These are phyloP conservation scores for Acanthurus lineatus DNA, from an alignment of 2,797 vertebrate genomes.

Conservation along the genomic window DNA sequence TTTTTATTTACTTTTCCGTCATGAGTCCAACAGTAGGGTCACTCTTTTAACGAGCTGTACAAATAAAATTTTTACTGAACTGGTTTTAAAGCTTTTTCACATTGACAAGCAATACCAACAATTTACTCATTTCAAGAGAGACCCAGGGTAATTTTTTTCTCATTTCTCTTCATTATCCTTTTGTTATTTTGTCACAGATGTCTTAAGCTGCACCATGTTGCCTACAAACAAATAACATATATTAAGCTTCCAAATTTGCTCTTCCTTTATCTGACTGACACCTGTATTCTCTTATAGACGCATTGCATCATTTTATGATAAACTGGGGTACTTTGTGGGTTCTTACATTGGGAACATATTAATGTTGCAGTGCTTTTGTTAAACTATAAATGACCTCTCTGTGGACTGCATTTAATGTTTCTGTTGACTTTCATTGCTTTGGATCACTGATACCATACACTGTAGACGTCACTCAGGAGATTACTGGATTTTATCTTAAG, in stretches of 20 bases:
- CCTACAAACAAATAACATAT: neutral
- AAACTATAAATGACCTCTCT: neutral
- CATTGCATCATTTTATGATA: neutral
- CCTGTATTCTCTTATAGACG: neutral
- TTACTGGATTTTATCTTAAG: neutral
- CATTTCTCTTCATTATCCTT: neutral
- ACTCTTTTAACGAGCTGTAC: too few species aligned
- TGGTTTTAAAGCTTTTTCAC: neutral
- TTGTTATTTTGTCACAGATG: neutral
- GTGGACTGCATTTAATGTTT: neutral
- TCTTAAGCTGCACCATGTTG: neutral
- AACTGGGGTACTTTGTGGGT: neutral
- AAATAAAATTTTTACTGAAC: neutral
- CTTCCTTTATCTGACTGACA: neutral
- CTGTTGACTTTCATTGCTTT: neutral
- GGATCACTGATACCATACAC: neutral
- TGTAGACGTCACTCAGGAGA: neutral
- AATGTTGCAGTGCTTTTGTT: neutral
- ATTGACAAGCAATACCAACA: neutral
- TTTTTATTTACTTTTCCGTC: too few species aligned
- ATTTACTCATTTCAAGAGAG: neutral
- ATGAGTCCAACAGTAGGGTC: too few species aligned
- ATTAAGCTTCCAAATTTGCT: neutral
- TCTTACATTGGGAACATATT: neutral
- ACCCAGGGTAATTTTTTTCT: neutral